Evolutionary conservation across 2,888 invertebrate genomes (phyloP), one percentile per base, ranked within the genome.

Genomic region (Pollenia angustigena): DNA sequence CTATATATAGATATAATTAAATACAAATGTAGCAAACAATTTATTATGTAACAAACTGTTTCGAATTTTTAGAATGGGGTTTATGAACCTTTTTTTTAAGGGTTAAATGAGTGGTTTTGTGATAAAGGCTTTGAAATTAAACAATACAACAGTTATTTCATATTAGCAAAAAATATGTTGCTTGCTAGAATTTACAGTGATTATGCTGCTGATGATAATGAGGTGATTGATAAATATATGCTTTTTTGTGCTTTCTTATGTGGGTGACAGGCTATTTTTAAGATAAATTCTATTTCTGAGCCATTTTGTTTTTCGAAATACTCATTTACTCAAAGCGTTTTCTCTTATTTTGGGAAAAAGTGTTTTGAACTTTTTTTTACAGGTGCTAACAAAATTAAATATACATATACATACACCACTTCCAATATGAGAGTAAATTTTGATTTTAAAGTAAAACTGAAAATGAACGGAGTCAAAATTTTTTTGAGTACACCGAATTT

Each of bases 1-100:
- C 16, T 62, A 46, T 23, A 23, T 1, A 2, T 23, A 23, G 23
- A 23, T 23, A 23, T 66, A 80, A 4, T 32, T 60, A 86, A 18
- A 81, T 71, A 81, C 66, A 81, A 76, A 71, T 85, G 62, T 50
- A 64, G 56, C 40, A 72, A 44, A 68, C 32, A 68, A 16, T 32
- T 32, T 32, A 32, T 32, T 32, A 32, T 6, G 32, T 32, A 6
- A 32, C 4, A 32, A 32, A 32, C 32, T 32, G 32, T 32, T 32
- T 32, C 32, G 32, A 32, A 32, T 32, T 32, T 32, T 32, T 23
- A 23, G 2, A 23, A 23, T 23, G 23, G 3, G 23, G 23, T 23
- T 23, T 32, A 32, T 32, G 32, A 32, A 32, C 4, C 23, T 23
- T 23, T 32, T 32, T 32, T 32, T 32, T 32, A 2, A 32, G 32